phyloP scores from a whole-genome alignment of 2,888 invertebrate species.

The Cheilosia scutellata region DNA sequence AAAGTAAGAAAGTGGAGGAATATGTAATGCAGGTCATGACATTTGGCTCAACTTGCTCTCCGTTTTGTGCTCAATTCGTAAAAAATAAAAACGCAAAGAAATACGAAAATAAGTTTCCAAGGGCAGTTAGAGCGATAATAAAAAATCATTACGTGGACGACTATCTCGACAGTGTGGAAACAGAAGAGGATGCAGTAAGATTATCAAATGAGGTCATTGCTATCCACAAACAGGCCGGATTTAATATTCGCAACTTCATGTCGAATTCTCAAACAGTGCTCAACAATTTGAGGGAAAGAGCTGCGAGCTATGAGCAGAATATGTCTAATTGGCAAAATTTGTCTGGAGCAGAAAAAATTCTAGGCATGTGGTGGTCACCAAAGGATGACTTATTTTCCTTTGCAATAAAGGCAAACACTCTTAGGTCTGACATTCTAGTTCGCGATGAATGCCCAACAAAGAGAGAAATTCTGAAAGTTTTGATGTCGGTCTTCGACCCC shows the following conservation, averaged over 20 bases:
- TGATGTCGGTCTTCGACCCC: too few species aligned
- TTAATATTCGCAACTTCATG: background rate
- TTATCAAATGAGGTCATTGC: background rate
- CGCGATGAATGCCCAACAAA: too few species aligned
- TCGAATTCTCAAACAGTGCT: background rate
- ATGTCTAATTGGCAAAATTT: too few species aligned
- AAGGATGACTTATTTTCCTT: too few species aligned
- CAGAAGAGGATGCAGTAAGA: background rate
- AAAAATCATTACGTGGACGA: background rate
- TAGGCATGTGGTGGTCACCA: too few species aligned
- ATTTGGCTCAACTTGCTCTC: background rate
- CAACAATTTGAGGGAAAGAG: background rate
- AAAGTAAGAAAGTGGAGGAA: background rate
- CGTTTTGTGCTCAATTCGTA: constrained; percentile 2
- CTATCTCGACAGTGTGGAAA: background rate
- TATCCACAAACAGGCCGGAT: background rate
- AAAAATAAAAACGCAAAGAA: background rate
- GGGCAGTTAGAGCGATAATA: background rate
- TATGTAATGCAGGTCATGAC: background rate
- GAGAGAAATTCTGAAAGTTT: too few species aligned
- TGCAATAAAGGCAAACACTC: too few species aligned
- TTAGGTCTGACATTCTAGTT: too few species aligned
- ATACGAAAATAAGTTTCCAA: background rate
- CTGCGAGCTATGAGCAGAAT: too few species aligned
- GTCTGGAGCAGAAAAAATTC: too few species aligned